These are phyloP conservation scores for Ephestia elutella DNA, from an alignment of 1,140 invertebrate species.

Conservation along the genomic window DNA sequence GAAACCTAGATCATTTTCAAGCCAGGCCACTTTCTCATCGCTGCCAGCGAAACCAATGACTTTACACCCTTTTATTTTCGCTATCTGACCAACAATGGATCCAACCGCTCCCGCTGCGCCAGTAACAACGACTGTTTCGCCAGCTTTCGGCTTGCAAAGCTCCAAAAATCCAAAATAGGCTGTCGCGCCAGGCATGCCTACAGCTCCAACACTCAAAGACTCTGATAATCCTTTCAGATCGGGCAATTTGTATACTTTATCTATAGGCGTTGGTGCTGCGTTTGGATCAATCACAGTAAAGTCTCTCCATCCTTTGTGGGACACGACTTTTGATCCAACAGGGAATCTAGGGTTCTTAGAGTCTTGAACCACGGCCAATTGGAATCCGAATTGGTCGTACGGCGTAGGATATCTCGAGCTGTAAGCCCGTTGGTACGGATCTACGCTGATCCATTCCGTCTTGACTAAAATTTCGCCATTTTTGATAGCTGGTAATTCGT, in stretches of 20 bases:
- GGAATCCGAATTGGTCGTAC: conserved; percentile 38
- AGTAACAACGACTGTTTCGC: conserved; percentile 79
- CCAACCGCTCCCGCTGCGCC: conserved; percentile 79
- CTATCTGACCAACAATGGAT: conserved; percentile 80
- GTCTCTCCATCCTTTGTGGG: conserved; percentile 74
- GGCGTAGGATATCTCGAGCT: conserved; percentile 18
- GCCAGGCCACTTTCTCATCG: conserved; percentile 80
- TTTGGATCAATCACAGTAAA: conserved; percentile 45
- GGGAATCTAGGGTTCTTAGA: conserved; percentile 56
- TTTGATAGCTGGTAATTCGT: conserved; percentile 33
- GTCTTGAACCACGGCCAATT: conserved; percentile 36
- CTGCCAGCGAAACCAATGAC: conserved; percentile 81
- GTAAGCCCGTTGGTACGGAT: conserved; percentile 60
- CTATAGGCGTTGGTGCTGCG: conserved; percentile 8
- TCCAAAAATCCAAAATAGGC: conserved; percentile 82
- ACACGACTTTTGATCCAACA: conserved; percentile 69
- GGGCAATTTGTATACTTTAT: conserved; percentile 22
- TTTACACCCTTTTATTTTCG: conserved; percentile 77
- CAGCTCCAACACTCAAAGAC: conserved; percentile 21
- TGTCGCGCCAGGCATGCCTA: conserved; percentile 67
- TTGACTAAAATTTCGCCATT: conserved; percentile 50
- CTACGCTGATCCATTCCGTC: conserved; percentile 60
- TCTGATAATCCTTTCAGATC: conserved; percentile 17
- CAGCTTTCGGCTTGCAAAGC: conserved; percentile 77
- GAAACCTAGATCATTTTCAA: conserved; percentile 78